These are phyloP conservation scores for Microcebus murinus DNA, from an alignment of 2,113 vertebrate species.

Conservation along the genomic window DNA sequence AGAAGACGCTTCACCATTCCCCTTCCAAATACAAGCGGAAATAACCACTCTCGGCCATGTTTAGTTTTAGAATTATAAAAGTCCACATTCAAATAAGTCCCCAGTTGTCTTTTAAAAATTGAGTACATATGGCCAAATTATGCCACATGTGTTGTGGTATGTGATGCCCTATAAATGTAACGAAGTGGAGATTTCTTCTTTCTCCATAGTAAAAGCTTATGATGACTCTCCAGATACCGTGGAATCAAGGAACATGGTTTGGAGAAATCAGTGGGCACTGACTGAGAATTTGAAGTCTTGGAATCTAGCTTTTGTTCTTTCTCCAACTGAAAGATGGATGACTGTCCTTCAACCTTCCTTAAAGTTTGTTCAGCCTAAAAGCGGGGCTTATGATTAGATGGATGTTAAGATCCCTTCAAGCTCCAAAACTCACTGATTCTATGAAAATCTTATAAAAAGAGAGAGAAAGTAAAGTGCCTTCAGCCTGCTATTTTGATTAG, in stretches of 20 bases:
- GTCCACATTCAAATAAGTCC: background rate
- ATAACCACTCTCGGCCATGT: background rate
- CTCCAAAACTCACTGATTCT: background rate
- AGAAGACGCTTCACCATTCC: background rate
- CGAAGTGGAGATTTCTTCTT: background rate
- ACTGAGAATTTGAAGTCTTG: background rate
- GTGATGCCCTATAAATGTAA: background rate
- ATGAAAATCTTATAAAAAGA: slow-evolving; percentile 24
- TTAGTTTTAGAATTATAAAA: background rate
- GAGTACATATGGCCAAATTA: background rate
- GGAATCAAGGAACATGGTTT: background rate
- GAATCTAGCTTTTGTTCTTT: background rate
- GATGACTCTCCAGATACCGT: background rate
- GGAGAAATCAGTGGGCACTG: background rate
- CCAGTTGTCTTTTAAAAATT: background rate
- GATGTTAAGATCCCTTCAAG: background rate
- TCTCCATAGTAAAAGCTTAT: background rate
- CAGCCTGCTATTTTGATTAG: background rate
- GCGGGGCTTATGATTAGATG: background rate
- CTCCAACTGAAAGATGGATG: background rate
- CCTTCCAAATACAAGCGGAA: background rate
- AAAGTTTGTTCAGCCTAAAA: background rate
- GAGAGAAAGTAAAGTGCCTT: background rate
- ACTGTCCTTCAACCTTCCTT: background rate
- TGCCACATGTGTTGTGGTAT: background rate